These are phyloP conservation scores for Harpalus rufipes DNA, from an alignment of 2,888 invertebrate species.

Conservation along the genomic window DNA sequence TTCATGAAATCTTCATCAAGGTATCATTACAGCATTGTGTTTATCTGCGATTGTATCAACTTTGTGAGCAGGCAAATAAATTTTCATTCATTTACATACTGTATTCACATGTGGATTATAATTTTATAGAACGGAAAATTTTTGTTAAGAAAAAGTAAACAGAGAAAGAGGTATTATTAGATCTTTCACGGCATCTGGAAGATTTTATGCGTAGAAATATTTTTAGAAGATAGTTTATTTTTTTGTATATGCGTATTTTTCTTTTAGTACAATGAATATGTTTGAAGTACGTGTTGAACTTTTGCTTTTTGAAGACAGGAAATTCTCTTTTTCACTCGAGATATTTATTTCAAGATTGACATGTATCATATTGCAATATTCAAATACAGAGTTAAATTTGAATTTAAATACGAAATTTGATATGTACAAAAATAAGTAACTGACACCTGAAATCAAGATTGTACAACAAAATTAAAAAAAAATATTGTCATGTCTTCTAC, in stretches of 20 bases:
- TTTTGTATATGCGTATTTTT: no score
- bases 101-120: not conserved
- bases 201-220: not conserved
- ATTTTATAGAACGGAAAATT: not conserved
- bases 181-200: not conserved
- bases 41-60: constrained; percentile 35
- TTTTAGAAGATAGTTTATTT: no score
- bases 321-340: not conserved
- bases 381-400: not conserved
- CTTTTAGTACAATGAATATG: not conserved
- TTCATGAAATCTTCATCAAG: constrained; percentile 48
- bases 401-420: constrained; percentile 30
- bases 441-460: not conserved
- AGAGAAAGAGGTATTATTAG: not conserved
- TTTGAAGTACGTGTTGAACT: not conserved
- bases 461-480: not conserved
- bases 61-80: constrained; percentile 21
- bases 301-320: not conserved
- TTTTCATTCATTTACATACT: constrained; percentile 30
- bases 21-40: constrained; percentile 44
- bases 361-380: constrained; percentile 21
- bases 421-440: not conserved
- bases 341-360: constrained; percentile 39
- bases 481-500: no score
- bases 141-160: not conserved